Evolutionary conservation across 2,113 vertebrate species (phyloP), one percentile per base, ranked within the genome.

Genomic region (Peucedramus taeniatus): DNA sequence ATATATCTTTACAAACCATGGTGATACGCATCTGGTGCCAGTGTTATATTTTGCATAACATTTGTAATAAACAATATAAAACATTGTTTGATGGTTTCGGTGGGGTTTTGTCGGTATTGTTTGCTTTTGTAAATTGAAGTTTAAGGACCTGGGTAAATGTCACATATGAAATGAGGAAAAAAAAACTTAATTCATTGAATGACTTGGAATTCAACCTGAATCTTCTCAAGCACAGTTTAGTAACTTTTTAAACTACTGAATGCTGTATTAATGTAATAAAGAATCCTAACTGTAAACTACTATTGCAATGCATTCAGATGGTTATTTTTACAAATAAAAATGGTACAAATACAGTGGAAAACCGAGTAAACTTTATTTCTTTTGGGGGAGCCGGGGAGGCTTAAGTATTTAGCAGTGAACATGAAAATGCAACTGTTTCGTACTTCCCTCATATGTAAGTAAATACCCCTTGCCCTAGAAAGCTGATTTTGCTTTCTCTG

Each of bases 261-360:
- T 98, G 98, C 97, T 97, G 89, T 96, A 86, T 94, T 97, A 85
- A 97, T 95, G 89, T 97, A 91, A 97, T 87, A 91, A 97, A 97
- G 91, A 97, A 89, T 78, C 91, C 77, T 96, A 96, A 93, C 87
- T 98, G 97, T 98, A 98, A 97, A 97, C 94, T 97, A 96, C 87
- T 93, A 31, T 97, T 94, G 95, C 96, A 94, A 86, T 97, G 97
- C 98, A 98, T 98, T 98, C 98, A 98, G 98, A 97, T 96, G 97
- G 96, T 97, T 98, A 98, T 98, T 98, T 98, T 98, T 98, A 97
- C 98, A 98, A 98, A 98, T 98, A 98, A 98, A 98, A 98, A 96
- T 92, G 96, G 97, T 98, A 98, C 97, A 98, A 97, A 96, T 96
- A 89, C 97, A 97, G 94, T 90, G 90, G 87, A 95, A 89, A 86